Base-by-base conservation (phyloP, 2,888 invertebrate species). In the Lasioglossum lativentre region DNA sequence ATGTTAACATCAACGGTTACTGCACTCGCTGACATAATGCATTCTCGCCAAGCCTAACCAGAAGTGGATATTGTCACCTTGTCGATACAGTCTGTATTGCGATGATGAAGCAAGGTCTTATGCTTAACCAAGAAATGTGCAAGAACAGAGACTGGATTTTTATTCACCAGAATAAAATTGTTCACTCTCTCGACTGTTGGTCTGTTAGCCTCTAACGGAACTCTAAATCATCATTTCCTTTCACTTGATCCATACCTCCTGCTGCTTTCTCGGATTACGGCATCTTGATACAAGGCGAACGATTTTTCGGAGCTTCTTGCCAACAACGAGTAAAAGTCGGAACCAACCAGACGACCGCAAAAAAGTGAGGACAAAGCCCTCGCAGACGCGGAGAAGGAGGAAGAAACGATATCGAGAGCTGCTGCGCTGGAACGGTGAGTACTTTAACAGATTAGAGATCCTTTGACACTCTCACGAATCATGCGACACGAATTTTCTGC, bases 401-500 rank as follows among this genome's bases (percentile, higher is more conserved):
- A 82, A 83, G 42, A 56, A 78, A 72, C 86, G 85, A 81, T 79
- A 77, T 86, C 88, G 90, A 87, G 87, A 91, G 86, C 88, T 80
- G 45, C 68, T 72, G 38, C 66, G 30, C 38, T 76, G 83, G 83
- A 84, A 83, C 76, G 59, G 79, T 84, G 63, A 56, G 86, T 73
- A 82, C 8, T 8, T 52, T 2, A 8, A 52, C 40, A 78, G 19
- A 66, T 59, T 30, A 27, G 23, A 23, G 8, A 8, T 16, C 47
- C 52, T 47, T 80, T 34, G 59, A 59, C 59, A 23, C 38, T 63
- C 74, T 16, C n/a, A n/a, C n/a, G n/a, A n/a, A n/a, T n/a, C n/a
- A n/a, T n/a, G n/a, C n/a, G n/a, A n/a, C n/a, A n/a, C n/a, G n/a
- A n/a, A n/a, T n/a, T n/a, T n/a, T n/a, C n/a, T n/a, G n/a, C 45